Evolutionary conservation across 2,888 invertebrate species (phyloP).

Genomic region (Cloeon dipterum): DNA sequence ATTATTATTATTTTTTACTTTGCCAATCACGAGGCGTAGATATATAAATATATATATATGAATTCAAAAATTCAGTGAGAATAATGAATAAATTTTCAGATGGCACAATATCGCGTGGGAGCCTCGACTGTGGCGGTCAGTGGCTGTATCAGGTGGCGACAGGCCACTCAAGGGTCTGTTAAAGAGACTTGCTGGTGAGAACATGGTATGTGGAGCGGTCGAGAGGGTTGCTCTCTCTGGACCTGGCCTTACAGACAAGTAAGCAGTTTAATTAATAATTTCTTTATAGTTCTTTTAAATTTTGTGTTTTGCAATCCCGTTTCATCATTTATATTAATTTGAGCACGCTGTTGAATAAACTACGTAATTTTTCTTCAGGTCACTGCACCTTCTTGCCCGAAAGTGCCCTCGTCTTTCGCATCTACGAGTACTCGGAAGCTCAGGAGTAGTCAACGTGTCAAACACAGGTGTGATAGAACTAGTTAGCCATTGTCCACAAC

Average conservation of each 20-base stretch:
- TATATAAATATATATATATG: too few relatives aligned
- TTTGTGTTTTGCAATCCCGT: neutral
- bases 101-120: slow-evolving; percentile 61
- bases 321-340: too few relatives aligned
- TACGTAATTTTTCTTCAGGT: too few relatives aligned
- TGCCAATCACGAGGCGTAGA: too few relatives aligned
- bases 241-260: neutral
- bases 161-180: neutral
- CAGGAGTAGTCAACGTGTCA: slow-evolving; percentile 30
- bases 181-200: neutral
- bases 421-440: slow-evolving; percentile 50
- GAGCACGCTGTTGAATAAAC: too few relatives aligned
- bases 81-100: too few relatives aligned
- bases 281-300: neutral
- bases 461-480: slow-evolving; percentile 58
- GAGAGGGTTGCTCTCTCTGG: neutral
- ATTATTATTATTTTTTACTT: too few relatives aligned
- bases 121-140: slow-evolving; percentile 46
- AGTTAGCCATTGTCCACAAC: slow-evolving; percentile 50
- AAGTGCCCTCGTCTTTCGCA: slow-evolving; percentile 64
- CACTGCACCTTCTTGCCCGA: slow-evolving; percentile 47
- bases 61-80: too few relatives aligned
- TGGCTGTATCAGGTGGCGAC: slow-evolving; percentile 12
- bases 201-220: neutral
- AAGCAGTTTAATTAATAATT: too few relatives aligned